A percentile compares a stretch with the other conserved stretches of the same genome.
These are phyloP conservation scores for Channa maculata DNA, from an alignment of 2,113 vertebrate species.

Conservation along the genomic window DNA sequence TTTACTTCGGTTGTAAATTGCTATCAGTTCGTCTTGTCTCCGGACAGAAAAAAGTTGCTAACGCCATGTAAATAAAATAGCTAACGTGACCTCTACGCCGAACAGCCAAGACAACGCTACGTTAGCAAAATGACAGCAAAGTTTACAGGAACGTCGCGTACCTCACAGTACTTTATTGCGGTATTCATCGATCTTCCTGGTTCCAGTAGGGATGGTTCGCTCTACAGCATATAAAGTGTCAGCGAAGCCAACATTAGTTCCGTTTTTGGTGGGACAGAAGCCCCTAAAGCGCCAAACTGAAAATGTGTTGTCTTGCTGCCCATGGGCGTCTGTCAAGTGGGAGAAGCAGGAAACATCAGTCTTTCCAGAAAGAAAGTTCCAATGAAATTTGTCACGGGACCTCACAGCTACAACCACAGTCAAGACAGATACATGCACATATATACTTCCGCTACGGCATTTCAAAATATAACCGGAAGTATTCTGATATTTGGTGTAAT, in stretches of 20 bases:
- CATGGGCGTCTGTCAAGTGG: slow-evolving; percentile 14
- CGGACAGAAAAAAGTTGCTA: slow-evolving; percentile 1
- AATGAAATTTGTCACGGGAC: slow-evolving; percentile 84
- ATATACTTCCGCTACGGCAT: neutral
- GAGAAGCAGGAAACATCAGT: slow-evolving; percentile 72
- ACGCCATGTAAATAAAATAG: neutral
- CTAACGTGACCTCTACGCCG: too few relatives aligned
- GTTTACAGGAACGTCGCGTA: slow-evolving; percentile 68
- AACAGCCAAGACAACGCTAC: neutral
- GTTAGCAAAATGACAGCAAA: slow-evolving; percentile 15
- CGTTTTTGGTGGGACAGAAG: neutral
- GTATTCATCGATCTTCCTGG: slow-evolving; percentile 39
- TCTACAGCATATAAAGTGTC: slow-evolving; percentile 18
- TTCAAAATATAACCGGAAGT: slow-evolving; percentile 47
- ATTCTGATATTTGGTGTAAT: too few relatives aligned
- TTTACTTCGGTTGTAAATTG: neutral
- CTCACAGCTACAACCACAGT: neutral
- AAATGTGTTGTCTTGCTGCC: neutral
- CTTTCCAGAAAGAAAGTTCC: slow-evolving; percentile 74
- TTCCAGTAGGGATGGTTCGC: slow-evolving; percentile 42
- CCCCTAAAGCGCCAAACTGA: neutral
- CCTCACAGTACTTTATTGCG: slow-evolving; percentile 66
- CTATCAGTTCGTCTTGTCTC: neutral
- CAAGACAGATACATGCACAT: rapidly evolving
- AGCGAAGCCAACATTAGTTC: neutral